These are phyloP conservation scores for Oreochromis spilurus DNA, from an alignment of 2,113 vertebrate genomes.

Conservation along the genomic window DNA sequence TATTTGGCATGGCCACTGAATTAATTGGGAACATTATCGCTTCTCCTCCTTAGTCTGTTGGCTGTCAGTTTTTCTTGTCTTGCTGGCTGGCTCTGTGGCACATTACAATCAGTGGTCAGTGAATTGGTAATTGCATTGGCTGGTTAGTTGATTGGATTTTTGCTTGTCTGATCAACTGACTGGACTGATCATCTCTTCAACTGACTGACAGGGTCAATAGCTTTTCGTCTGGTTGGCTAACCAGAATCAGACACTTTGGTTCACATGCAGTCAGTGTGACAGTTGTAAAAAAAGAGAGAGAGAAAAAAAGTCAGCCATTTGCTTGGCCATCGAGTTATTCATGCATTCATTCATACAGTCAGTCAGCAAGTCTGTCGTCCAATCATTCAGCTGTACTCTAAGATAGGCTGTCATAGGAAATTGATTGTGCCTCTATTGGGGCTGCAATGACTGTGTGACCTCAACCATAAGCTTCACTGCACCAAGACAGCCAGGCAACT, in stretches of 20 bases:
- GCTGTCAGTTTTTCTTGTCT: conserved; percentile 3
- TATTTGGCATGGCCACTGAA: conserved; percentile 19
- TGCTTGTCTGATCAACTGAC: background rate
- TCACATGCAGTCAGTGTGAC: background rate
- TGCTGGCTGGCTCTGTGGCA: background rate
- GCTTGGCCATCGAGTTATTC: background rate
- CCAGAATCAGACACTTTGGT: background rate
- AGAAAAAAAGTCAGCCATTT: background rate
- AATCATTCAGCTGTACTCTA: background rate
- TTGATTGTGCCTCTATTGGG: conserved; percentile 14
- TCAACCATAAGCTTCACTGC: conserved; percentile 43
- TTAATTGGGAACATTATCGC: conserved; percentile 39
- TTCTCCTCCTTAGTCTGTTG: conserved; percentile 19
- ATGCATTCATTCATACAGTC: background rate
- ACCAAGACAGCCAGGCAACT: conserved; percentile 12
- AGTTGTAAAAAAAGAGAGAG: background rate
- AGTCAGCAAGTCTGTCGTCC: background rate
- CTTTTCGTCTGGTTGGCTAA: background rate
- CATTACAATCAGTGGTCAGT: background rate
- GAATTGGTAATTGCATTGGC: background rate
- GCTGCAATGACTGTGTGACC: conserved; percentile 38
- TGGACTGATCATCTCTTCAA: background rate
- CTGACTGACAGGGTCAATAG: background rate
- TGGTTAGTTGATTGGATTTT: background rate
- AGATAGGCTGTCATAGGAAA: conserved; percentile 24